Base-by-base conservation (phyloP, 2,888 invertebrate genomes). In the Drosophila falleni region DNA sequence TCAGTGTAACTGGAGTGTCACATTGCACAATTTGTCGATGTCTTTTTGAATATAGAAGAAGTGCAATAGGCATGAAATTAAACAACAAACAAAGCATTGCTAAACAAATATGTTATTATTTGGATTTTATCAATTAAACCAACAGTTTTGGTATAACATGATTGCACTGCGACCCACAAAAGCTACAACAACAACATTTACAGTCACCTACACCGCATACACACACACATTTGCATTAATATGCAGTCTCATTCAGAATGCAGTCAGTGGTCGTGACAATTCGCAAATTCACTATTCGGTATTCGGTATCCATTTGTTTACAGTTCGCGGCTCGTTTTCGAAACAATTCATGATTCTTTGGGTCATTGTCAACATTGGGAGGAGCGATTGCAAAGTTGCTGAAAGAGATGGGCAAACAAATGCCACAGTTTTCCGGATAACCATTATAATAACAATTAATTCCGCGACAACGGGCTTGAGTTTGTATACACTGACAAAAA, bases 401-500 rank as follows among this genome's bases (percentile, higher is more conserved):
- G 60, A 53, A 31, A 55, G 29, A 31, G 54, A 11, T 39, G 53
- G 46, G 58, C 68, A 73, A 66, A 77, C 73, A 78, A 72, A 59
- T 69, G 68, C 44, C 65, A 60, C 69, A 68, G 80, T 86, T 74
- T 77, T 41, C 49, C 63, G 70, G 67, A 83, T 85, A 87, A 76
- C 76, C 73, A 79, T 81, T 89, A 87, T 87, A 79, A 89, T 85
- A 89, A 77, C 80, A 81, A 37, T 44, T 37, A 58, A 33, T 51
- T 64, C 51, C 62, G 23, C 46, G 33, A 61, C 23, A 23, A 47
- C 13, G 16, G 15, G 15, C 16, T 33, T 19, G 42, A 39, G 11
- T 44, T 6, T 23, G 23, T 3, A 3, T 23, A 4, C 23, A 23
- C 23, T 23, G 23, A 3, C 23, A 23, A 23, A 23, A 23, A 23